Percentiles rank a stretch among this genome's conserved stretches.
Evolutionary conservation across 2,888 invertebrate species (phyloP).

Genomic region (Eupithecia inturbata): DNA sequence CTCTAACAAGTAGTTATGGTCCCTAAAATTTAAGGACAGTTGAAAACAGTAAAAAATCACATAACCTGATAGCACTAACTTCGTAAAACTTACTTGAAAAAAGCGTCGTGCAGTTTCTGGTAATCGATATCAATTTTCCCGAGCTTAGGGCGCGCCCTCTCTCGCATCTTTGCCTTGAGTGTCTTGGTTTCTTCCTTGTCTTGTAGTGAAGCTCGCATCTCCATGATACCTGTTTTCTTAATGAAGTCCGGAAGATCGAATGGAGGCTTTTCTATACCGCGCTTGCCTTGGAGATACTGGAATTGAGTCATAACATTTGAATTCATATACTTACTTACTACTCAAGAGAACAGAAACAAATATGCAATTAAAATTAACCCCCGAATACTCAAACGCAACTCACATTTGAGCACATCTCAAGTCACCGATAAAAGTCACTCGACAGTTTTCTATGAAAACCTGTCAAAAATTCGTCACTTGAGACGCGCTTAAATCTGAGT

Average conservation of each 20-base stretch:
- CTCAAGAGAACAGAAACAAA: too few relatives aligned
- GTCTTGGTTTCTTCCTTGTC: constrained; percentile 98
- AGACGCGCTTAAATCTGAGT: too few relatives aligned
- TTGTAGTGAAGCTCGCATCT: constrained; percentile 98
- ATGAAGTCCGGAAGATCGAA: constrained; percentile 99
- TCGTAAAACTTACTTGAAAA: constrained; percentile 89
- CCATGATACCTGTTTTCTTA: constrained; percentile 99
- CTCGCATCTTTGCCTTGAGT: constrained; percentile 98
- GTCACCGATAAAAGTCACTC: too few relatives aligned
- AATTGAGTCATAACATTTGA: constrained; percentile 9
- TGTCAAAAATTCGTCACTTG: too few relatives aligned
- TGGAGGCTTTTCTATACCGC: constrained; percentile 99
- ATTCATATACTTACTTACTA: too few relatives aligned
- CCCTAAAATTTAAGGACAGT: too few relatives aligned
- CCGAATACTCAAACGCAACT: too few relatives aligned
- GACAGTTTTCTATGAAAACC: too few relatives aligned
- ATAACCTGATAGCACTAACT: not conserved
- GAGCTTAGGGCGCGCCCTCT: constrained; percentile 97
- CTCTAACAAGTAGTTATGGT: not conserved
- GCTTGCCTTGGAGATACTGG: constrained; percentile 95
- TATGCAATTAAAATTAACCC: too few relatives aligned
- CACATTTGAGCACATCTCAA: too few relatives aligned
- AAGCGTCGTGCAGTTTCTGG: constrained; percentile 99
- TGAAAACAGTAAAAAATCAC: too few relatives aligned
- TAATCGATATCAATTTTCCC: constrained; percentile 99